phyloP scores from a whole-genome alignment of 2,797 vertebrate genomes.

The Loriculus beryllinus region DNA sequence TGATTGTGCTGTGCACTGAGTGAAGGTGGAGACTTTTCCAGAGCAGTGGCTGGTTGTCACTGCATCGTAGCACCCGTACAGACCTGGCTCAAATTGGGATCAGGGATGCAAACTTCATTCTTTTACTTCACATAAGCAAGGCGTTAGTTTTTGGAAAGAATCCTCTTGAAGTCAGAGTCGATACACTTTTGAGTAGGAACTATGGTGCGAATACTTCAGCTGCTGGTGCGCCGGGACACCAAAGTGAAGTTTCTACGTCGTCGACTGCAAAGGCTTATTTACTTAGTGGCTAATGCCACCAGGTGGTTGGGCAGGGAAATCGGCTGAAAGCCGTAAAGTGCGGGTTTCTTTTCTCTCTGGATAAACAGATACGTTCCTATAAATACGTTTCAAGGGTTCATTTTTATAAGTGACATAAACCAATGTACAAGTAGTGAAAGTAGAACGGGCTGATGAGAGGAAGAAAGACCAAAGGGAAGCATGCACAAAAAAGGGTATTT shows the following conservation, averaged over 20 bases:
- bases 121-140: neutral
- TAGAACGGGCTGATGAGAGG: neutral
- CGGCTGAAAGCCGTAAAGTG: neutral
- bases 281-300: conserved; percentile 39
- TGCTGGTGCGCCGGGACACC: neutral
- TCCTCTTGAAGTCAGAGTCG: no score
- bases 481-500: neutral
- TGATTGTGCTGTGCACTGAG: neutral
- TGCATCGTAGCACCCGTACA: neutral
- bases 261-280: neutral
- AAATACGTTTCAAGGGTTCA: neutral
- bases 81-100: neutral
- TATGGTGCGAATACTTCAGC: fast-evolving
- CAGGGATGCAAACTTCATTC: neutral
- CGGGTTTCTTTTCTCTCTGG: neutral
- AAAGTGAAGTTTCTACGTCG: neutral
- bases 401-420: neutral
- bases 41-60: neutral
- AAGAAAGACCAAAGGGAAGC: neutral
- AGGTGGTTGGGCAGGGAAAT: neutral
- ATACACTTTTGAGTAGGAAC: neutral
- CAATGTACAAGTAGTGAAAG: neutral
- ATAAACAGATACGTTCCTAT: neutral
- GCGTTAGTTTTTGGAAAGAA: neutral
- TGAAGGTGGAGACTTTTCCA: neutral